phyloP scores from a whole-genome alignment of 2,113 vertebrate species.

The Triplophysa siluroides region DNA sequence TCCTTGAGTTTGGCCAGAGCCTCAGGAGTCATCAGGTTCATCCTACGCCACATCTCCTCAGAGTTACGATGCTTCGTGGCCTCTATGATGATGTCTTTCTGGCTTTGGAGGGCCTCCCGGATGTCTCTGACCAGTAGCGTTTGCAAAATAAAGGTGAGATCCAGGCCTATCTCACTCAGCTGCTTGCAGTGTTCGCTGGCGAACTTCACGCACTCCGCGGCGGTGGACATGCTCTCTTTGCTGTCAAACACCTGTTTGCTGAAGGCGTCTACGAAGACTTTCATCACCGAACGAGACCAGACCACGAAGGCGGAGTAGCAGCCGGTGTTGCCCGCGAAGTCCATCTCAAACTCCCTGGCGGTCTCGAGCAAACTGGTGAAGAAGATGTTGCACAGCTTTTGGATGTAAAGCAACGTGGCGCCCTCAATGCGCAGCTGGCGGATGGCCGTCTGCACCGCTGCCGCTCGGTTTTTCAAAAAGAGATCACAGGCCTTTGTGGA shows the following conservation, averaged over 20 bases:
- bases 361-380: constrained; percentile 96
- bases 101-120: constrained; percentile 87
- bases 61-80: constrained; percentile 98
- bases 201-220: constrained; percentile 93
- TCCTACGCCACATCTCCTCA: constrained; percentile 96
- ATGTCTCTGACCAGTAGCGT: constrained; percentile 93
- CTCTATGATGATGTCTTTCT: constrained; percentile 97
- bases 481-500: constrained; percentile 96
- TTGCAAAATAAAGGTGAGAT: constrained; percentile 95
- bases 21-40: constrained; percentile 98
- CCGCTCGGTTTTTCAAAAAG: constrained; percentile 90
- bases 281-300: constrained; percentile 92
- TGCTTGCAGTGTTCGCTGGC: constrained; percentile 96
- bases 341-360: constrained; percentile 90
- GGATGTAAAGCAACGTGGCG: constrained; percentile 94
- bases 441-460: constrained; percentile 91
- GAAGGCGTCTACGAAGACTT: constrained; percentile 96
- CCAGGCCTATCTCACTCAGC: constrained; percentile 91
- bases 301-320: constrained; percentile 97
- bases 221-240: constrained; percentile 95
- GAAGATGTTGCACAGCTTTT: constrained; percentile 98
- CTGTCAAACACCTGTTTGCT: constrained; percentile 98
- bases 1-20: constrained; percentile 90
- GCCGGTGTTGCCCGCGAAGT: constrained; percentile 90
- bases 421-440: constrained; percentile 96